Evolutionary conservation across 2,888 invertebrate species (phyloP), one percentile per base, ranked within the genome.

Genomic region (Drosophila subsilvestris): DNA sequence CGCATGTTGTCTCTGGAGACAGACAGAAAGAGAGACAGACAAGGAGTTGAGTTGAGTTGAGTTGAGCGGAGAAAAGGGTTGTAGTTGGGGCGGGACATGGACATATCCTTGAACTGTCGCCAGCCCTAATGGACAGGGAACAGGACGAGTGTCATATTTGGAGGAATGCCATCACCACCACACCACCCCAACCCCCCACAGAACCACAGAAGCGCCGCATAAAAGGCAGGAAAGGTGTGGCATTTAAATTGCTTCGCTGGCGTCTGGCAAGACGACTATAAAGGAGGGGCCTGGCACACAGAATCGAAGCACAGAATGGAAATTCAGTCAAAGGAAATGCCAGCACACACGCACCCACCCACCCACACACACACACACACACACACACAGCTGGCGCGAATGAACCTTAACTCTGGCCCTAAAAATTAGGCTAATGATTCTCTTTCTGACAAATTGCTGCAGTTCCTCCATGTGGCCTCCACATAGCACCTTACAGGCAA

Each of bases 391-490:
- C 25, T 6, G 25, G 5, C 37, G 45, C 5, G 7, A 18, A 27
- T 5, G 27, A 9, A 27, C 27, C 27, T 27, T 29, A 44, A 54
- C 59, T 60, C 29, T 37, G 49, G 66, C 49, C 66, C 66, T 66
- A 56, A 66, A 86, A 83, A 83, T 83, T 83, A 83, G 83, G 83
- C 83, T 83, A 83, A 83, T 83, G 83, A 83, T 83, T 88, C 60
- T 74, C 55, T 50, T 56, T 60, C 88, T 86, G 80, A 86, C 86
- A 83, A 86, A 83, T 83, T 79, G 74, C 80, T 76, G 83, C 83
- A 83, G 83, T 86, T 88, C 59, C 48, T 63, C 65, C 65, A 71
- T 54, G 71, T 65, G 59, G 54, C 70, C 74, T 63, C 66, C 71
- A 71, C 71, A 74, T 80, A 80, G 76, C 75, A 78, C 53, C 58